Conservation (phyloP, 1,140 invertebrate genomes). For the Cydia fagiglandana region DNA sequence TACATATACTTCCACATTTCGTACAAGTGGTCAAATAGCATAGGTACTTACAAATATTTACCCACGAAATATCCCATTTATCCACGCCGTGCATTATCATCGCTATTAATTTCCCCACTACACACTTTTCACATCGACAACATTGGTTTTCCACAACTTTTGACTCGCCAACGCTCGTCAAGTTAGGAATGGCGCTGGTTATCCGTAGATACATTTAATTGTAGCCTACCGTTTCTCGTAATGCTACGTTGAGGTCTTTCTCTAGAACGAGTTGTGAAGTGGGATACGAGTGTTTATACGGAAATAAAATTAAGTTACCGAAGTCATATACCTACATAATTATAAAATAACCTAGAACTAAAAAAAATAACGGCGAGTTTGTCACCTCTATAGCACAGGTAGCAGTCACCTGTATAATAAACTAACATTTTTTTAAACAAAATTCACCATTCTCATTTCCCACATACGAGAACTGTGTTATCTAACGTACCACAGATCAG, state of each 20-base stretch:
- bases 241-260: neutral
- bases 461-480: neutral
- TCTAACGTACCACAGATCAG: neutral
- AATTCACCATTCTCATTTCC: neutral
- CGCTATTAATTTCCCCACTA: too few species aligned
- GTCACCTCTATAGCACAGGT: too few species aligned
- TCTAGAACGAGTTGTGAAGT: neutral
- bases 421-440: neutral
- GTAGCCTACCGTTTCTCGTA: conserved; percentile 7
- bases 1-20: too few species aligned
- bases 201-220: neutral
- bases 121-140: neutral
- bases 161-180: neutral
- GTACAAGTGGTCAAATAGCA: too few species aligned
- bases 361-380: too few species aligned
- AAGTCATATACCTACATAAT: too few species aligned
- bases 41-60: too few species aligned
- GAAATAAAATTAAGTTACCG: neutral
- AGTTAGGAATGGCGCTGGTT: neutral
- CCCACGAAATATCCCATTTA: too few species aligned
- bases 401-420: neutral
- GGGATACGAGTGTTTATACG: neutral
- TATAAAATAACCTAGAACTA: too few species aligned
- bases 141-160: neutral
- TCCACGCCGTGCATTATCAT: too few species aligned